A percentile compares a stretch with the other conserved stretches of the same genome.
Conservation (phyloP, 1,140 invertebrate genomes). For the Ephestia elutella region DNA sequence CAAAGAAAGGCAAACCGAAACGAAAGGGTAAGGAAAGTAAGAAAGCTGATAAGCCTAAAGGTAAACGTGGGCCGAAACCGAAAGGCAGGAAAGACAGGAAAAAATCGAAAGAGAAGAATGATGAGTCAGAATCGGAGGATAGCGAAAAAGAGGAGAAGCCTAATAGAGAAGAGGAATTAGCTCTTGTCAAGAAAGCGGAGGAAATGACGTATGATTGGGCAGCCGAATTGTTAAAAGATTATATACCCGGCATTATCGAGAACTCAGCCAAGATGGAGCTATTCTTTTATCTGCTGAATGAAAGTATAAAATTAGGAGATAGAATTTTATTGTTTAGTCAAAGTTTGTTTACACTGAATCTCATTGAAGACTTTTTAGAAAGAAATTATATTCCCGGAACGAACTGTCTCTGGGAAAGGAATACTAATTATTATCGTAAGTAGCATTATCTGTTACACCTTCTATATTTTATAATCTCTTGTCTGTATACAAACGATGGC, state of each 20-base stretch:
- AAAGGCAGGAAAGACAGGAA: conserved; percentile 64
- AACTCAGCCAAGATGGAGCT: conserved; percentile 97
- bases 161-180: conserved; percentile 72
- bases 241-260: conserved; percentile 90
- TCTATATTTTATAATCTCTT: no score
- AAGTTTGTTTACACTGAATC: conserved; percentile 94
- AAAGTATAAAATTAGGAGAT: conserved; percentile 90
- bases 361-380: conserved; percentile 97
- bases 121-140: conserved; percentile 58
- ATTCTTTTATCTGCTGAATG: conserved; percentile 93
- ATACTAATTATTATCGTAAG: conserved; percentile 94
- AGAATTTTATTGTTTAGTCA: conserved; percentile 97
- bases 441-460: conserved; percentile 35
- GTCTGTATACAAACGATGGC: no score
- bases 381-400: conserved; percentile 84
- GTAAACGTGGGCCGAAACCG: conserved; percentile 51
- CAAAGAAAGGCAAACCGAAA: conserved; percentile 45
- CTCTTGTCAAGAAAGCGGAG: conserved; percentile 79
- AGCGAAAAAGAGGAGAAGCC: conserved; percentile 76
- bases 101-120: conserved; percentile 61
- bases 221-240: conserved; percentile 88
- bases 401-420: conserved; percentile 87
- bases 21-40: conserved; percentile 52
- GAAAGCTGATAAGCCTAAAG: conserved; percentile 46
- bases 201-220: conserved; percentile 92